Conservation (phyloP, 2,888 invertebrate genomes). For the Prosapia bicincta region DNA sequence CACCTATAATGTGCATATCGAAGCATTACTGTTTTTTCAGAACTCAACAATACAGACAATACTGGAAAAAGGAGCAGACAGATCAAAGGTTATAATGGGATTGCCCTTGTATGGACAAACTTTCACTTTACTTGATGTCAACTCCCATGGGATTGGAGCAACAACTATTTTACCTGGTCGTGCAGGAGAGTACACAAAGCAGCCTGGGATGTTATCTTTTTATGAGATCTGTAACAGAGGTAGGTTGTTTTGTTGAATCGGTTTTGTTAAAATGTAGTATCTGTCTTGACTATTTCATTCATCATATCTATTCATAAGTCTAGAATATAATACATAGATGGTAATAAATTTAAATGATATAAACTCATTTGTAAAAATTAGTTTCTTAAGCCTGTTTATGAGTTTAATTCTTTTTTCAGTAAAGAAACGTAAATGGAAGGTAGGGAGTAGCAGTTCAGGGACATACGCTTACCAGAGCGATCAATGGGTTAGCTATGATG, state of each 20-base stretch:
- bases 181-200: slow-evolving; percentile 64
- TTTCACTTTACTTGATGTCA: slow-evolving; percentile 57
- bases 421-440: slow-evolving; percentile 64
- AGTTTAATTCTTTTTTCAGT: too few relatives aligned
- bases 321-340: too few relatives aligned
- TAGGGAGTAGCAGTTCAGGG: slow-evolving; percentile 56
- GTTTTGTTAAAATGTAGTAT: too few relatives aligned
- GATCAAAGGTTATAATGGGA: slow-evolving; percentile 73
- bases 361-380: too few relatives aligned
- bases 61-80: slow-evolving; percentile 63
- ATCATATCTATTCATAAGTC: too few relatives aligned
- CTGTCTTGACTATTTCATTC: too few relatives aligned
- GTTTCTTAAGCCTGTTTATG: too few relatives aligned
- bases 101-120: slow-evolving; percentile 86
- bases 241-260: background rate
- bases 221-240: slow-evolving; percentile 51
- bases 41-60: slow-evolving; percentile 31
- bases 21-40: slow-evolving; percentile 27
- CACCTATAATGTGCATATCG: too few relatives aligned
- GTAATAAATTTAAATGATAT: too few relatives aligned
- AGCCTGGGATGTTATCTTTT: slow-evolving; percentile 64
- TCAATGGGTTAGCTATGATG: slow-evolving; percentile 91
- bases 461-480: slow-evolving; percentile 75
- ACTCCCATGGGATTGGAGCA: slow-evolving; percentile 54
- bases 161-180: slow-evolving; percentile 70